phyloP scores from a whole-genome alignment of 2,888 invertebrate species.

The Polyommatus icarus region DNA sequence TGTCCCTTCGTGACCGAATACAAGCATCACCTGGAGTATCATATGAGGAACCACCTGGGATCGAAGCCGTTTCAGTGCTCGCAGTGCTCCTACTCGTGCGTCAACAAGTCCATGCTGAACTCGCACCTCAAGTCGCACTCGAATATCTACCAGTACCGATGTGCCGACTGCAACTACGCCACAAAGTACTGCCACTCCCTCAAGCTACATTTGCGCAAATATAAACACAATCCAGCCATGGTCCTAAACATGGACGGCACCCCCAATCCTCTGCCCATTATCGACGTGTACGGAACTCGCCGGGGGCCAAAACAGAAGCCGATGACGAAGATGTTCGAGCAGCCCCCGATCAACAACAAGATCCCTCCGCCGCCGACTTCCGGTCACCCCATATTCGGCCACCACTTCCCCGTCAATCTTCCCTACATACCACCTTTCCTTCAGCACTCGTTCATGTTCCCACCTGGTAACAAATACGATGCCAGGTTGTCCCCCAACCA shows the following conservation, averaged over 20 bases:
- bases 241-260: slow-evolving; percentile 94
- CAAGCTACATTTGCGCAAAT: slow-evolving; percentile 96
- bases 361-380: slow-evolving; percentile 56
- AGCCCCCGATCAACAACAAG: slow-evolving; percentile 54
- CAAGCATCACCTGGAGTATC: slow-evolving; percentile 99
- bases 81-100: slow-evolving; percentile 93
- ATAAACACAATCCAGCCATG: slow-evolving; percentile 93
- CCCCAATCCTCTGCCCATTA: slow-evolving; percentile 92
- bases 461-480: slow-evolving; percentile 73
- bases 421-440: slow-evolving; percentile 73
- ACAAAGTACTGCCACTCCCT: slow-evolving; percentile 99
- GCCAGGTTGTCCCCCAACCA: slow-evolving; percentile 58
- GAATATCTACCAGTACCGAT: slow-evolving; percentile 94
- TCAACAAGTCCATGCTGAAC: slow-evolving; percentile 99
- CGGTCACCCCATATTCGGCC: slow-evolving; percentile 66
- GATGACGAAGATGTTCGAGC: slow-evolving; percentile 64
- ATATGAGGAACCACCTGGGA: slow-evolving; percentile 95
- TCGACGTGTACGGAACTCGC: slow-evolving; percentile 94
- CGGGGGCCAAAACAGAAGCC: slow-evolving; percentile 89
- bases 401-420: slow-evolving; percentile 70
- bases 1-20: slow-evolving; percentile 99
- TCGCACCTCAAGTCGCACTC: slow-evolving; percentile 98
- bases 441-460: slow-evolving; percentile 73
- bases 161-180: slow-evolving; percentile 95
- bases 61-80: slow-evolving; percentile 97